Evolutionary conservation across 2,113 vertebrate genomes (phyloP), one percentile per base, ranked within the genome.

Genomic region (Rutilus rutilus): DNA sequence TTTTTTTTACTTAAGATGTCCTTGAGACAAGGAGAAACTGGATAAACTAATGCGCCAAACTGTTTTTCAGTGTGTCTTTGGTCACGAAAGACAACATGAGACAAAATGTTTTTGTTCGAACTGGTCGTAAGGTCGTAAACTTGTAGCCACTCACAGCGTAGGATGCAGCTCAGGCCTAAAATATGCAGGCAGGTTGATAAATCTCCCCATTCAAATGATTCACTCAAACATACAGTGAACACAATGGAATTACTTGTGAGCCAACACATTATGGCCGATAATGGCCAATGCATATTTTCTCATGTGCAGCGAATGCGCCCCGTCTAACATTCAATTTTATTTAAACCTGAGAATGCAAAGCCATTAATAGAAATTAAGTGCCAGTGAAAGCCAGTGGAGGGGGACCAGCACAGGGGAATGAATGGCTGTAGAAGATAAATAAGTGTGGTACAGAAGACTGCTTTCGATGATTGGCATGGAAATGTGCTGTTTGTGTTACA

Each of bases 331-430:
- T 85, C 85, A 88, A 93, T 93, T 92, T 90, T 91, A 92, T 92
- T 92, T 62, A 62, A 91, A 92, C 87, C 87, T 87, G 91, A 91
- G 92, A 89, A 94, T 92, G 92, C 91, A 91, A 89, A 92, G 93
- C 91, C 93, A 95, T 95, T 95, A 95, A 95, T 95, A 94, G 93
- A 95, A 94, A 95, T 95, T 94, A 95, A 94, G 91, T 92, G 92
- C 90, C 90, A 88, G 92, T 81, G 75, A 93, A 90, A 93, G 91
- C 91, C 91, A 93, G 90, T 92, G 92, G 88, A 93, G 93, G 90
- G 91, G 93, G 92, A 93, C 92, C 89, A 91, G 92, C 90, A 83
- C 33, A 15, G 79, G 76, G 80, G 91, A 93, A 91, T 91, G 89
- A 91, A 93, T 93, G 92, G 91, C 93, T 94, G 92, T 91, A 92